phyloP scores from a whole-genome alignment of 1,140 invertebrate species.

The Dermatophagoides farinae region DNA sequence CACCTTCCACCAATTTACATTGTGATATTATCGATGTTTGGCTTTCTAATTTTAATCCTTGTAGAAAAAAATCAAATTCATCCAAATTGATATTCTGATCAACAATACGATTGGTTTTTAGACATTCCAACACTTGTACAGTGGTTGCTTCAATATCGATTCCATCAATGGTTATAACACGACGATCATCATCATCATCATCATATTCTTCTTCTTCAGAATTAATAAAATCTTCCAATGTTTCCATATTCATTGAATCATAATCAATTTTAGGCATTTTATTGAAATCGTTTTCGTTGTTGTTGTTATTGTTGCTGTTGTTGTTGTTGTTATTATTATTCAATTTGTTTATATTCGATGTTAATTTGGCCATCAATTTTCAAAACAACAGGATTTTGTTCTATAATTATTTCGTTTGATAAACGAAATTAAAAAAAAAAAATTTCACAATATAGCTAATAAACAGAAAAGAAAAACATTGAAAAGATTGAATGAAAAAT shows the following conservation, averaged over 20 bases:
- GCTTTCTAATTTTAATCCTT: slow-evolving; percentile 9
- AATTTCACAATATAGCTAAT: no score
- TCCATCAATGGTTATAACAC: slow-evolving; percentile 14
- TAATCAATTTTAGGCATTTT: background rate
- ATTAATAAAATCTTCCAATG: background rate
- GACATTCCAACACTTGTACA: background rate
- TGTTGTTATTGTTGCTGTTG: no score
- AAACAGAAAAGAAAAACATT: no score
- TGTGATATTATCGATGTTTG: slow-evolving; percentile 16
- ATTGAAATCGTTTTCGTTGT: background rate
- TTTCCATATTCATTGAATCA: background rate
- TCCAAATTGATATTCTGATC: slow-evolving; percentile 7
- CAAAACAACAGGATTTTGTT: no score
- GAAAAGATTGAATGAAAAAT: no score
- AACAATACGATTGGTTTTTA: slow-evolving; percentile 9
- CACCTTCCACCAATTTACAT: slow-evolving; percentile 17
- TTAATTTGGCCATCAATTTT: no score
- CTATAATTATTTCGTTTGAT: no score
- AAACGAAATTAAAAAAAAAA: no score
- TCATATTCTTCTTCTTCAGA: slow-evolving; percentile 15
- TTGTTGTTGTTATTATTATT: no score
- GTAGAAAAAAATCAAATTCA: slow-evolving; percentile 16
- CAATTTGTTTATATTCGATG: no score
- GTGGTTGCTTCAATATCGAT: slow-evolving; percentile 13
- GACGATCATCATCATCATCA: slow-evolving; percentile 14